A percentile compares a stretch with the other conserved stretches of the same genome.
Evolutionary conservation across 2,113 vertebrate genomes (phyloP).

Genomic region (Phyllostomus discolor): DNA sequence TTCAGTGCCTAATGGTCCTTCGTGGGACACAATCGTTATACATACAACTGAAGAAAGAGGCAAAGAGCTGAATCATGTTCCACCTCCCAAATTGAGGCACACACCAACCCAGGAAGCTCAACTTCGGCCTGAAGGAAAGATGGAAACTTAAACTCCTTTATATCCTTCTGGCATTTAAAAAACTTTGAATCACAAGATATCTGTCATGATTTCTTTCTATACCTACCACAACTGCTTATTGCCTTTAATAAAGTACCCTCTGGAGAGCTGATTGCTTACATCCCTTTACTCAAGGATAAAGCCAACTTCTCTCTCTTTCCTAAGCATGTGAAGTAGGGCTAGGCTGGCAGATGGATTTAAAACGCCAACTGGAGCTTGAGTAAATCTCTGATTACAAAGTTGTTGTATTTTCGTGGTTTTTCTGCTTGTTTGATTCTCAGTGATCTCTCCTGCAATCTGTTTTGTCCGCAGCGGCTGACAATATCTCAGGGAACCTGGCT

Average conservation of each 20-base stretch:
- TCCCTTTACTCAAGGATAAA: constrained; percentile 24
- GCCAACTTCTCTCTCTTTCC: neutral
- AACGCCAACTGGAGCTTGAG: neutral
- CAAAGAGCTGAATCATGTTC: neutral
- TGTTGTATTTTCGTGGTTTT: neutral
- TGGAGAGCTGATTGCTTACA: neutral
- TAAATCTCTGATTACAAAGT: constrained; percentile 50
- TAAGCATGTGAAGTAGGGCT: neutral
- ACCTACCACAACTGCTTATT: constrained; percentile 1
- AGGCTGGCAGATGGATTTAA: neutral
- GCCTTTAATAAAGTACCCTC: neutral
- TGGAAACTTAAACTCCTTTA: neutral
- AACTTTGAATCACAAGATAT: neutral
- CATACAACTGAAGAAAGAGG: neutral
- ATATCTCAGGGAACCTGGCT: constrained; percentile 83
- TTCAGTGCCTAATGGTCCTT: neutral
- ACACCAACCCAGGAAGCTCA: neutral
- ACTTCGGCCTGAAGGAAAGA: constrained; percentile 47
- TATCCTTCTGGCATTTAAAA: constrained; percentile 7
- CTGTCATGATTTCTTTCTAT: constrained; percentile 35
- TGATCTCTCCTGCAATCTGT: constrained; percentile 81
- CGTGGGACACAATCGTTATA: neutral
- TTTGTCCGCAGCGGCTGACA: constrained; percentile 83
- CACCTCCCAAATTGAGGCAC: neutral
- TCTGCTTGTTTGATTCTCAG: neutral